These are phyloP conservation scores for Hystrix brachyura DNA, from an alignment of 2,113 vertebrate species.

Conservation along the genomic window DNA sequence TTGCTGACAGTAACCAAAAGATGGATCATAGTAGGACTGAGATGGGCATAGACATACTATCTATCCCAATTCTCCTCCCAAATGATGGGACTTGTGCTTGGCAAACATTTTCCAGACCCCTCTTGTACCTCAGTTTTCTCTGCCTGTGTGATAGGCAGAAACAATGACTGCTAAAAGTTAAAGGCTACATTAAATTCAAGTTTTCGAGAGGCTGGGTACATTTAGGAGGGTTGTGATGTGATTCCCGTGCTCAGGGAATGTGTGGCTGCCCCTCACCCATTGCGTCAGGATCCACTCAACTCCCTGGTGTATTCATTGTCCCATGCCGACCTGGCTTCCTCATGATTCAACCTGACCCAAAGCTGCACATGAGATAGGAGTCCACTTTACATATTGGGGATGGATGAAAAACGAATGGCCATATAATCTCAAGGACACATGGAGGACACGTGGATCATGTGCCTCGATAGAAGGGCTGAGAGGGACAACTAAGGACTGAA, in stretches of 20 bases:
- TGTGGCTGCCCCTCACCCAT: background rate
- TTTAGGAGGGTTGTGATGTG: background rate
- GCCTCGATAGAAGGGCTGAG: background rate
- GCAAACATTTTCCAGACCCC: background rate
- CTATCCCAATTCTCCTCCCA: background rate
- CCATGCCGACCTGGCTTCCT: background rate
- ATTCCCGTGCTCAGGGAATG: background rate
- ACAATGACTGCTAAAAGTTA: background rate
- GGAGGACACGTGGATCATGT: background rate
- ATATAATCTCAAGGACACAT: too few species aligned
- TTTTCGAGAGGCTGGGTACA: background rate
- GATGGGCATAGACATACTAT: background rate
- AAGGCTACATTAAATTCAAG: background rate
- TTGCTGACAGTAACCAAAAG: background rate
- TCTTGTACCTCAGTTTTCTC: conserved; percentile 3
- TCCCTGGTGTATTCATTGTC: background rate
- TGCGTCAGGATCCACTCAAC: background rate
- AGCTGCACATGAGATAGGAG: background rate
- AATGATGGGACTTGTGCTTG: background rate
- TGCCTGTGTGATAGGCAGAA: background rate
- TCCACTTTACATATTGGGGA: background rate
- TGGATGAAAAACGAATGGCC: background rate
- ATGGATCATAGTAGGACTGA: background rate
- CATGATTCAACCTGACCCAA: background rate
- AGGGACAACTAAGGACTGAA: background rate